Base-by-base conservation (phyloP, 1,140 invertebrate species). In the Diorhabda carinulata region DNA sequence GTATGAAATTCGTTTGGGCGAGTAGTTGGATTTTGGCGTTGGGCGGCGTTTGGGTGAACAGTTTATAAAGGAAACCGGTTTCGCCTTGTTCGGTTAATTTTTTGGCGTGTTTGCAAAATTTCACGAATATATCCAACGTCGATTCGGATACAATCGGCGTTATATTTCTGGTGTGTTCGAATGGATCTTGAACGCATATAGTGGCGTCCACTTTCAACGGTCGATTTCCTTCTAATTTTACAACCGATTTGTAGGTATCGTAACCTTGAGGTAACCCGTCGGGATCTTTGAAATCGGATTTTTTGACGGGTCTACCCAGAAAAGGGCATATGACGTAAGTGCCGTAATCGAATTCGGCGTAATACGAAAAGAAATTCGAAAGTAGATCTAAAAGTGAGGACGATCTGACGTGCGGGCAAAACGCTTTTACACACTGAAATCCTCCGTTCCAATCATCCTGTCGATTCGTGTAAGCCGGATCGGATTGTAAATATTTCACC, bases 151-250 rank as follows among this genome's bases (percentile, higher is more conserved):
- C 77, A 3, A 70, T 71, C 3, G 72, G 71, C 0, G 83, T 79
- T 59, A 84, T 79, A 72, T 89, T 90, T 67, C 84, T 80, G 67
- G 77, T 83, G 42, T 87, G 84, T 66, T 89, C 86, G 70, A 88
- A 86, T 0, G 87, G 87, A 80, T 90, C 88, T 77, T 89, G 88
- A 2, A 89, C 58, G 72, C 87, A 89, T 63, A 88, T 81, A 4
- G 75, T 45, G 9, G 78, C 68, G 6, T 83, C 75, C 4, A 84
- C 72, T 66, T 79, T 78, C 4, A 84, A 69, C n/a, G 75, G 73
- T 47, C 77, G 62, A 66, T 78, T 77, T 47, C 74, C 72, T 10
- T 77, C 74, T 3, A 69, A 70, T n/a, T 57, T 64, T 3, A 83
- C 64, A 70, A 78, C 81, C 0, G 68, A 42, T 76, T 82, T 84